Conservation (phyloP, 1,140 invertebrate species). For the Cotesia glomerata region DNA sequence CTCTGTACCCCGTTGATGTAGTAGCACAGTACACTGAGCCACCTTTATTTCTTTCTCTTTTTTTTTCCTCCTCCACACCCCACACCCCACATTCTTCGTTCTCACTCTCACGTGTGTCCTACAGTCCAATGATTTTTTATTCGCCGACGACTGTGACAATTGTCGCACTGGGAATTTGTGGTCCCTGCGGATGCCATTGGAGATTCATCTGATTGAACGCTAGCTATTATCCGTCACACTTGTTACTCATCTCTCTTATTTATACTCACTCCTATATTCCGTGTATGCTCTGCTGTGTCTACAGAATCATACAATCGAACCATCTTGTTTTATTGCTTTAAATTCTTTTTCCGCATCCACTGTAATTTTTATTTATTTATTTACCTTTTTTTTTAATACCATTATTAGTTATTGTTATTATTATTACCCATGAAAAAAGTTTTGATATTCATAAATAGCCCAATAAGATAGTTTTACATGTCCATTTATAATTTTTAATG, state of each 20-base stretch:
- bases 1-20: neutral
- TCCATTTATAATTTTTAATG: no score
- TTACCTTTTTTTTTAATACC: no score
- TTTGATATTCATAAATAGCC: no score
- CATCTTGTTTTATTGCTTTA: no score
- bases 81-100: neutral
- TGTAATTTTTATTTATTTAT: no score
- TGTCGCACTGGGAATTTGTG: neutral
- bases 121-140: neutral
- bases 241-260: conserved; percentile 41
- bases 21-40: neutral
- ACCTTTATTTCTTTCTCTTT: neutral
- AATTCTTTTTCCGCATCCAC: no score
- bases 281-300: no score
- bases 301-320: no score
- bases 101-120: conserved; percentile 10
- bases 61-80: neutral
- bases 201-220: neutral
- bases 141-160: neutral
- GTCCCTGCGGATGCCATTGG: neutral
- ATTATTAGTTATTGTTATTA: no score
- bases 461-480: no score
- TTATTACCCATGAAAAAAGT: no score
- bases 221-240: neutral
- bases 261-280: no score